Evolutionary conservation across 1,140 invertebrate species (phyloP).

Genomic region (Drosophila bocki): DNA sequence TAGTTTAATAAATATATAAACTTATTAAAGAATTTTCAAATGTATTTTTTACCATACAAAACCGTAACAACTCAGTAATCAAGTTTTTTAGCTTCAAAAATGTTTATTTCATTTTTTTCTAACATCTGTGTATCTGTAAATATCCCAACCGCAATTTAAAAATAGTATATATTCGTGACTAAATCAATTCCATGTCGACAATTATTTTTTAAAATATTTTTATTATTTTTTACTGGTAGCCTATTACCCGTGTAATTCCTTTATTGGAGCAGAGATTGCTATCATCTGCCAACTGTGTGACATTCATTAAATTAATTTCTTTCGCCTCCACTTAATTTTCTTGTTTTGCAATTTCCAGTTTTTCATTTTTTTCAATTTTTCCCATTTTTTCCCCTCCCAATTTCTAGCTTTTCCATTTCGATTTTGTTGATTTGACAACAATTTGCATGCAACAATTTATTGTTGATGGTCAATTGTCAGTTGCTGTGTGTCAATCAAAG

Average conservation of each 20-base stretch:
- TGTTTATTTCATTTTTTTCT: not conserved
- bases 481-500: conserved; percentile 41
- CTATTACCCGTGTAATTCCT: conserved; percentile 1
- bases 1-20: not conserved
- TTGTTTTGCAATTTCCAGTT: conserved; percentile 27
- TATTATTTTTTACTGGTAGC: not conserved
- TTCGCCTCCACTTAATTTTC: conserved; percentile 25
- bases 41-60: not conserved
- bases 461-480: conserved; percentile 49
- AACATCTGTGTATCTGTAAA: not conserved
- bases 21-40: not conserved
- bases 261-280: not conserved
- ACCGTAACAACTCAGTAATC: not conserved
- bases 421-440: conserved; percentile 52
- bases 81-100: not conserved
- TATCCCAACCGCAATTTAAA: not conserved
- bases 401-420: not conserved
- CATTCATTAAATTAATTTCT: conserved; percentile 22
- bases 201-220: not conserved
- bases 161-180: not conserved
- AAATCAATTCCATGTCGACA: conserved; percentile 1
- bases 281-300: not conserved
- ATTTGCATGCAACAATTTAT: conserved; percentile 55
- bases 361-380: conserved; percentile 1
- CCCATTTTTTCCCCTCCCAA: not conserved